A percentile compares a stretch with the other conserved stretches of the same genome.
Conservation (phyloP, 2,113 vertebrate genomes). For the Pantherophis guttatus region DNA sequence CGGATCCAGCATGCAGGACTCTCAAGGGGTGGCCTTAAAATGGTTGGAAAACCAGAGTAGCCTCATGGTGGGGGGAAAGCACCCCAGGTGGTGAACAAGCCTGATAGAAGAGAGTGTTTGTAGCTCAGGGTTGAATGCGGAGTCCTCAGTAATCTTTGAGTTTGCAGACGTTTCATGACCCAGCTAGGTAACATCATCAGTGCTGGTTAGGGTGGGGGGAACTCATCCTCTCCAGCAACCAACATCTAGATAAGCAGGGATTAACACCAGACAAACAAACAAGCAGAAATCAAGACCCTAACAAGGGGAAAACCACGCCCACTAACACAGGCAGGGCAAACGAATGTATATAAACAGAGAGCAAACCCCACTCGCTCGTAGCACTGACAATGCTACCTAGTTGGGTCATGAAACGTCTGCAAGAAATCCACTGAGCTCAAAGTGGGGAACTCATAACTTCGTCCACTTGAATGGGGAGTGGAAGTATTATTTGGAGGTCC, state of each 20-base stretch:
- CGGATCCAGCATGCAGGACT: background rate
- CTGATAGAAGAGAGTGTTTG: background rate
- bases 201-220: too few species aligned
- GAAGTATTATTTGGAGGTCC: too few species aligned
- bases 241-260: background rate
- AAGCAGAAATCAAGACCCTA: background rate
- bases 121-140: background rate
- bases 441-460: background rate
- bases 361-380: background rate
- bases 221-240: background rate
- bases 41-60: background rate
- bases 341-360: background rate
- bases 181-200: background rate
- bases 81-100: background rate
- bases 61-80: background rate
- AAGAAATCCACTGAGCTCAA: background rate
- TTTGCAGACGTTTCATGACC: background rate
- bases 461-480: background rate
- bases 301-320: background rate
- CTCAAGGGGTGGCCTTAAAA: too few species aligned
- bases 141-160: background rate
- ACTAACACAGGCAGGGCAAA: background rate
- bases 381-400: background rate
- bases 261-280: background rate
- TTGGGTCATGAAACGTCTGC: background rate